Evolutionary conservation across 2,797 vertebrate species (phyloP).

Genomic region (Sebastes variabilis): DNA sequence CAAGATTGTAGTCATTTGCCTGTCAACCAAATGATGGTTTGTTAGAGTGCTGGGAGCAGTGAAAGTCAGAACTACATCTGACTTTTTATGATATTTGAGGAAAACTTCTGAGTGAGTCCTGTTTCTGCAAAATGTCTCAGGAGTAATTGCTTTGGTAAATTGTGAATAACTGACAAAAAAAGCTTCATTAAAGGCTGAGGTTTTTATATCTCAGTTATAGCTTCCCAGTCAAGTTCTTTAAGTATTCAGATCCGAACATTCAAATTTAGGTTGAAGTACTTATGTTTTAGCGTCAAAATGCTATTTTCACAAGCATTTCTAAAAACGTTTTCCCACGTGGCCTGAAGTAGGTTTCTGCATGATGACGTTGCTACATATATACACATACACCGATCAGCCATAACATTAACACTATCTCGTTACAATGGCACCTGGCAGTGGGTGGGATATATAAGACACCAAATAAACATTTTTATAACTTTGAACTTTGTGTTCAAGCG

Average conservation of each 20-base stretch:
- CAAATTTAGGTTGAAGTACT: too few species aligned
- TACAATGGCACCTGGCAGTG: too few species aligned
- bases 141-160: conserved; percentile 52
- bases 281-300: neutral
- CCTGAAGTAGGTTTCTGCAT: neutral
- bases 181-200: neutral
- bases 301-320: neutral
- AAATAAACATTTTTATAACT: rapidly evolving
- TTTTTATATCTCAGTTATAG: neutral
- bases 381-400: neutral
- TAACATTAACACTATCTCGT: too few species aligned
- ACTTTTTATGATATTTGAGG: conserved; percentile 46
- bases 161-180: conserved; percentile 39
- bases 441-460: too few species aligned
- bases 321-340: neutral
- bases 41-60: conserved; percentile 1
- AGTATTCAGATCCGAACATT: neutral
- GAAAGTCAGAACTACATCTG: conserved; percentile 6
- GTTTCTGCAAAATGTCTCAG: conserved; percentile 42
- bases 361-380: neutral
- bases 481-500: too few species aligned
- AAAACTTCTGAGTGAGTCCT: conserved; percentile 26
- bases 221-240: neutral
- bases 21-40: conserved; percentile 39
- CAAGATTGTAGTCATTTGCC: conserved; percentile 40